Evolutionary conservation across 2,888 invertebrate species (phyloP).

Genomic region (Caradrina kadenii): DNA sequence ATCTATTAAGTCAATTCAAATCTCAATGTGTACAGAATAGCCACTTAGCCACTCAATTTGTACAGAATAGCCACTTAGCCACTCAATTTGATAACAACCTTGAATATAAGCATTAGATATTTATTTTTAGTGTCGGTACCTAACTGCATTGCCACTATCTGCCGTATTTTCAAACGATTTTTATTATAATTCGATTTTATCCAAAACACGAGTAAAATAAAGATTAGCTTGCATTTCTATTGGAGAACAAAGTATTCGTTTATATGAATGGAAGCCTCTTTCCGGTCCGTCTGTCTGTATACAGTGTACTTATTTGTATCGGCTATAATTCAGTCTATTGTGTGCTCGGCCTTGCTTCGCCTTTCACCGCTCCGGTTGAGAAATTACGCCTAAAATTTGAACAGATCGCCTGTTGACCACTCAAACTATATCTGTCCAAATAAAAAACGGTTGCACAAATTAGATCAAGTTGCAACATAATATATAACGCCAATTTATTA

Average conservation of each 20-base stretch:
- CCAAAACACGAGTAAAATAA: slow-evolving; percentile 58
- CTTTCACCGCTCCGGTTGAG: slow-evolving; percentile 85
- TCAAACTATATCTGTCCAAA: slow-evolving; percentile 55
- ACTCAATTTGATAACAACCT: slow-evolving; percentile 43
- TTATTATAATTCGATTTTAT: slow-evolving; percentile 41
- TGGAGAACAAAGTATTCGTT: slow-evolving; percentile 81
- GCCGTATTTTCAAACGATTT: slow-evolving; percentile 11
- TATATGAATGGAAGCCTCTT: slow-evolving; percentile 82
- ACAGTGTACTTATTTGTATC: slow-evolving; percentile 72
- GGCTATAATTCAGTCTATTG: slow-evolving; percentile 78
- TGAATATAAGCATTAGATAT: slow-evolving; percentile 28
- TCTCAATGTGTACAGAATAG: slow-evolving; percentile 26
- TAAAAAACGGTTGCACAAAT: slow-evolving; percentile 66
- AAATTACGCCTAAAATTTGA: slow-evolving; percentile 79
- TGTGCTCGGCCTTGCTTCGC: slow-evolving; percentile 80
- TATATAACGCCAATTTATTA: slow-evolving; percentile 14
- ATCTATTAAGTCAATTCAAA: slow-evolving; percentile 32
- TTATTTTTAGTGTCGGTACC: slow-evolving; percentile 13
- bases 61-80: slow-evolving; percentile 35
- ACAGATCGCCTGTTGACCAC: slow-evolving; percentile 55
- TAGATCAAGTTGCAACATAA: slow-evolving; percentile 41
- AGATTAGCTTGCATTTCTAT: slow-evolving; percentile 72
- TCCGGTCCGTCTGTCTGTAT: slow-evolving; percentile 75
- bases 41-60: slow-evolving; percentile 40
- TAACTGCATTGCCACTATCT: slow-evolving; percentile 18